These are phyloP conservation scores for Dicentrarchus labrax DNA, from an alignment of 2,113 vertebrate genomes.

Conservation along the genomic window DNA sequence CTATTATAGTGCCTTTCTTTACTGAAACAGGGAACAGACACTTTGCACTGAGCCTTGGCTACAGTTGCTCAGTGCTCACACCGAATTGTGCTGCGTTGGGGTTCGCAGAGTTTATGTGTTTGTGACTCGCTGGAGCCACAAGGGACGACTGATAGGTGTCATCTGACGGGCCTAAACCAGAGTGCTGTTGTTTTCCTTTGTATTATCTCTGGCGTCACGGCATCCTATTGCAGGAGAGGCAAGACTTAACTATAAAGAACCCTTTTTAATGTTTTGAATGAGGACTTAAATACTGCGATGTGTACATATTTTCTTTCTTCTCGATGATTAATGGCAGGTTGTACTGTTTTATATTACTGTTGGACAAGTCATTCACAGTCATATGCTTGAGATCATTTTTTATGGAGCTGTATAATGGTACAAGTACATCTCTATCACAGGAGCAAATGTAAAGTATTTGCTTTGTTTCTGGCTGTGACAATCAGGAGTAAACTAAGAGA, in stretches of 20 bases:
- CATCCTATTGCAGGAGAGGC: not conserved
- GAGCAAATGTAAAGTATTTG: not conserved
- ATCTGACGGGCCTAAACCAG: slow-evolving; percentile 7
- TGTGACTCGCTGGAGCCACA: slow-evolving; percentile 26
- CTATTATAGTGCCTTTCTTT: slow-evolving; percentile 23
- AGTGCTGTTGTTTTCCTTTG: slow-evolving; percentile 19
- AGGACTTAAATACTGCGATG: not conserved
- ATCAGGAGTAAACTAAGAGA: not conserved
- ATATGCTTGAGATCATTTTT: not conserved
- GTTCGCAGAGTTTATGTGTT: slow-evolving; percentile 39
- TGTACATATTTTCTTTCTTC: not conserved
- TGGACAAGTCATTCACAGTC: not conserved
- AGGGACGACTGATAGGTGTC: slow-evolving; percentile 34
- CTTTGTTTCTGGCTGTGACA: not conserved
- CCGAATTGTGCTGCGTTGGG: slow-evolving; percentile 2
- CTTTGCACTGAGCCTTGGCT: slow-evolving; percentile 10
- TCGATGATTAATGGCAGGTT: not conserved
- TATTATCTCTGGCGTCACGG: not conserved
- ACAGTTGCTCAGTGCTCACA: not conserved
- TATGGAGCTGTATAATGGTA: not conserved
- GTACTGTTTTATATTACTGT: not conserved
- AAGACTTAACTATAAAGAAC: not conserved
- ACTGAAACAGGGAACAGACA: not conserved
- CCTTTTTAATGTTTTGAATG: not conserved
- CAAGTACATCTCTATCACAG: not conserved